Conservation (phyloP, 2,888 invertebrate species). For the Panorpa germanica region DNA sequence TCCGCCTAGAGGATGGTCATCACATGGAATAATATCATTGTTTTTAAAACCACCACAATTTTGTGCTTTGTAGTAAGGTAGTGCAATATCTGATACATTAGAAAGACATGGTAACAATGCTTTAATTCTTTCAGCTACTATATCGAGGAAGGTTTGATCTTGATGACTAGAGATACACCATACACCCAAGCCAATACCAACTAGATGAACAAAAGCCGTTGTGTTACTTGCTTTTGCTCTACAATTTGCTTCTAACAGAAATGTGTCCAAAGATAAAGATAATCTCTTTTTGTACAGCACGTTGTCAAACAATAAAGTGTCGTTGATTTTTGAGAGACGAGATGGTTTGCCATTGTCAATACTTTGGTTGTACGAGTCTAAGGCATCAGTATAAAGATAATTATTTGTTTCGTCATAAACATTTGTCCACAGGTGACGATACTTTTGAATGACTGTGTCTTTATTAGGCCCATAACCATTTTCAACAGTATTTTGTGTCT, state of each 20-base stretch:
- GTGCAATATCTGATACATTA: conserved; percentile 41
- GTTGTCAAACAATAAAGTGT: conserved; percentile 20
- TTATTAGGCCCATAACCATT: conserved; percentile 22
- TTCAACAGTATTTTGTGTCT: conserved; percentile 28
- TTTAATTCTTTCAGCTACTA: conserved; percentile 38
- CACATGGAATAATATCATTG: conserved; percentile 20
- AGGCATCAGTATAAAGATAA: not conserved
- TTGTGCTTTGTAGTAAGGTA: conserved; percentile 35
- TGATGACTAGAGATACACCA: conserved; percentile 43
- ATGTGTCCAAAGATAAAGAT: conserved; percentile 35
- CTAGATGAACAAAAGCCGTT: conserved; percentile 40
- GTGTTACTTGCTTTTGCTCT: conserved; percentile 29
- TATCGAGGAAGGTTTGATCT: conserved; percentile 37
- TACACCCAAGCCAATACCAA: conserved; percentile 46
- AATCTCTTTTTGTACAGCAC: conserved; percentile 24
- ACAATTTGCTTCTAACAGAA: conserved; percentile 38
- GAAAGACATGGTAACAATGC: conserved; percentile 26
- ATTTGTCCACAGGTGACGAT: conserved; percentile 14
- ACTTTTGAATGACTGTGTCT: too few species aligned
- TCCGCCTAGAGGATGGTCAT: conserved; percentile 22
- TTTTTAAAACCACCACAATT: conserved; percentile 27
- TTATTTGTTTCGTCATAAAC: conserved; percentile 13
- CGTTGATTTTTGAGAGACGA: conserved; percentile 16
- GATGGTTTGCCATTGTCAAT: conserved; percentile 15
- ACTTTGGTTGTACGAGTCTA: conserved; percentile 4